These are phyloP conservation scores for Plumapathes pennacea DNA, from an alignment of 92 coral and sea anemone species.

Conservation along the genomic window DNA sequence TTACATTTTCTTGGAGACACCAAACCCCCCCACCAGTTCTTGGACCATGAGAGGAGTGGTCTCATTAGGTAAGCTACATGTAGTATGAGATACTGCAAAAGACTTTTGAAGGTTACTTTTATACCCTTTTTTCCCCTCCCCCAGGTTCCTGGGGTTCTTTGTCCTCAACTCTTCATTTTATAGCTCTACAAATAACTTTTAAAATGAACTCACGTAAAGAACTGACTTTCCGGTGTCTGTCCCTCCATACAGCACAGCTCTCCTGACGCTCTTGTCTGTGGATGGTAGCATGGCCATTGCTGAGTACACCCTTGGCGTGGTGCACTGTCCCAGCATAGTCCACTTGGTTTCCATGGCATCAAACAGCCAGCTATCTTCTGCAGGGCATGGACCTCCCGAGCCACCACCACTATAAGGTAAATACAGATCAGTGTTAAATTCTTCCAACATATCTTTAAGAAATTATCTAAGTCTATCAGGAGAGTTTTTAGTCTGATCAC, in stretches of 20 bases:
- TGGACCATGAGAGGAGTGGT: no score
- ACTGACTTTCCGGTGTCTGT: slow-evolving; percentile 68
- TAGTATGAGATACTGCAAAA: no score
- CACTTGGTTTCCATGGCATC: slow-evolving; percentile 57
- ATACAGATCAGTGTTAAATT: not conserved
- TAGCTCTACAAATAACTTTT: not conserved
- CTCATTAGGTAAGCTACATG: no score
- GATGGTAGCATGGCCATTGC: slow-evolving; percentile 96
- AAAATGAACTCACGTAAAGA: slow-evolving; percentile 54
- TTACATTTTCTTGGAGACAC: no score
- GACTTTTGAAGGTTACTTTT: no score
- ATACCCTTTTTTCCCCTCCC: no score
- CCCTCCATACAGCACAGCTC: slow-evolving; percentile 95
- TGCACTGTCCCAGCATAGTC: slow-evolving; percentile 76
- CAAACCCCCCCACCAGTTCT: no score
- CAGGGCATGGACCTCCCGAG: slow-evolving; percentile 96
- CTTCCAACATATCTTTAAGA: no score
- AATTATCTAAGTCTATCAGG: no score
- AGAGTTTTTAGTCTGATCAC: no score
- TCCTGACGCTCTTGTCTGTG: slow-evolving; percentile 37
- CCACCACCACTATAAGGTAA: slow-evolving; percentile 74
- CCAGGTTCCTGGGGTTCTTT: no score
- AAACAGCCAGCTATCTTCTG: slow-evolving; percentile 91
- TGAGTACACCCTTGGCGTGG: slow-evolving; percentile 79
- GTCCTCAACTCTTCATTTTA: no score